Percentiles rank a stretch among this genome's conserved stretches.
Evolutionary conservation across 1,140 invertebrate genomes (phyloP).

Genomic region (Bombus haemorrhoidalis): DNA sequence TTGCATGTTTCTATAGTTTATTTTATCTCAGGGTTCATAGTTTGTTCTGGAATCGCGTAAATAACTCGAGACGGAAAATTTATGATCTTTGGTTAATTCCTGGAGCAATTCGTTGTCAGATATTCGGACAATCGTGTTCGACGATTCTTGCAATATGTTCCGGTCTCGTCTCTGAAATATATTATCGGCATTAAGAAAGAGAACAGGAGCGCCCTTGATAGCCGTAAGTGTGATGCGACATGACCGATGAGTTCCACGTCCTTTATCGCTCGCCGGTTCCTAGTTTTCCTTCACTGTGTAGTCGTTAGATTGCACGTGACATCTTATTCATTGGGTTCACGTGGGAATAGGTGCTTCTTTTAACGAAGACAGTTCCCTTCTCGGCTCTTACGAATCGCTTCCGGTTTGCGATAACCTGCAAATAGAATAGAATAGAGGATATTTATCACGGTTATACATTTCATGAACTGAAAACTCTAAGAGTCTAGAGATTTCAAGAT

Average conservation of each 20-base stretch:
- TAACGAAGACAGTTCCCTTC: not conserved
- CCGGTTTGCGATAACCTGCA: not conserved
- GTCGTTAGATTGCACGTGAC: slow-evolving; percentile 16
- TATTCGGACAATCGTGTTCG: slow-evolving; percentile 15
- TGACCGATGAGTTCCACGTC: slow-evolving; percentile 36
- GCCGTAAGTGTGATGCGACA: slow-evolving; percentile 38
- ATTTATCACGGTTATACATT: no score
- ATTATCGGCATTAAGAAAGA: slow-evolving; percentile 38
- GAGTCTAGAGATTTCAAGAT: no score
- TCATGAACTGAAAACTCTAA: no score
- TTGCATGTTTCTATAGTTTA: no score
- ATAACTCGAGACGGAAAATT: no score
- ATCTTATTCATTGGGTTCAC: slow-evolving; percentile 20
- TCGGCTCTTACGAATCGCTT: not conserved
- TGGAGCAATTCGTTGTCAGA: not conserved
- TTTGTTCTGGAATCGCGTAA: no score
- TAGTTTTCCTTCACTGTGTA: not conserved
- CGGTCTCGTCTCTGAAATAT: slow-evolving; percentile 37
- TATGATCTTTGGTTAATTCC: slow-evolving; percentile 4
- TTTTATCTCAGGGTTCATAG: not conserved
- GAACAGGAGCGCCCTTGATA: slow-evolving; percentile 20
- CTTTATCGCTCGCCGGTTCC: slow-evolving; percentile 19
- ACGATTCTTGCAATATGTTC: slow-evolving; percentile 31
- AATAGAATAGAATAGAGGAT: not conserved
- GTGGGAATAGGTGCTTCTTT: not conserved